A percentile compares a stretch with the other conserved stretches of the same genome.
These are phyloP conservation scores for Lacerta viridis DNA, from an alignment of 2,797 vertebrate species.

Conservation along the genomic window DNA sequence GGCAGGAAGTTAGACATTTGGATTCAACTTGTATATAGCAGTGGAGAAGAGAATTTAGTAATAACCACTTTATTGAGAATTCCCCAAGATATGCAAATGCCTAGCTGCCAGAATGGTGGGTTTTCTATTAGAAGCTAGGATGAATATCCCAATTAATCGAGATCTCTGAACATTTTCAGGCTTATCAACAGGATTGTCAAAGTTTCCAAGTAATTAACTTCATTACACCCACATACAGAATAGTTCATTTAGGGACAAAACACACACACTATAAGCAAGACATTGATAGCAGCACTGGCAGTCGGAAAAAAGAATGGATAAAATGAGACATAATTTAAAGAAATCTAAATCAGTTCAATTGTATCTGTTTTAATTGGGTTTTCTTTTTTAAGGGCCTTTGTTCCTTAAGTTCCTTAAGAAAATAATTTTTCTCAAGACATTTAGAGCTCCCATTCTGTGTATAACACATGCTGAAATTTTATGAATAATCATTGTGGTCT, in stretches of 20 bases:
- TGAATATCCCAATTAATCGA: constrained; percentile 13
- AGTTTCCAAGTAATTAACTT: constrained; percentile 25
- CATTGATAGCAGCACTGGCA: neutral
- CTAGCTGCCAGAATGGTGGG: neutral
- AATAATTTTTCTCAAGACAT: neutral
- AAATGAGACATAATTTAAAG: neutral
- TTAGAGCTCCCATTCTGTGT: neutral
- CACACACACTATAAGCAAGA: neutral
- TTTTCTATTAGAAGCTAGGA: neutral
- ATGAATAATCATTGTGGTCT: neutral
- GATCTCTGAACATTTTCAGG: constrained; percentile 1
- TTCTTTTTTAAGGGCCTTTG: neutral
- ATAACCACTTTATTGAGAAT: neutral
- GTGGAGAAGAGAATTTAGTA: neutral
- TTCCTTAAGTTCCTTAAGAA: neutral
- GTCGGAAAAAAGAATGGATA: neutral
- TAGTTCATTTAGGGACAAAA: constrained; percentile 5
- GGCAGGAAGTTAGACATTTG: neutral
- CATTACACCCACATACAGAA: neutral
- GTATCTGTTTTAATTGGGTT: neutral
- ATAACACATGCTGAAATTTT: neutral
- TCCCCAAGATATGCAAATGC: neutral
- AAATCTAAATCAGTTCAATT: neutral
- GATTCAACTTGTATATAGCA: neutral
- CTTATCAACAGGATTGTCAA: neutral